Evolutionary conservation across 2,797 vertebrate genomes (phyloP).

Genomic region (Hyperoplus immaculatus): DNA sequence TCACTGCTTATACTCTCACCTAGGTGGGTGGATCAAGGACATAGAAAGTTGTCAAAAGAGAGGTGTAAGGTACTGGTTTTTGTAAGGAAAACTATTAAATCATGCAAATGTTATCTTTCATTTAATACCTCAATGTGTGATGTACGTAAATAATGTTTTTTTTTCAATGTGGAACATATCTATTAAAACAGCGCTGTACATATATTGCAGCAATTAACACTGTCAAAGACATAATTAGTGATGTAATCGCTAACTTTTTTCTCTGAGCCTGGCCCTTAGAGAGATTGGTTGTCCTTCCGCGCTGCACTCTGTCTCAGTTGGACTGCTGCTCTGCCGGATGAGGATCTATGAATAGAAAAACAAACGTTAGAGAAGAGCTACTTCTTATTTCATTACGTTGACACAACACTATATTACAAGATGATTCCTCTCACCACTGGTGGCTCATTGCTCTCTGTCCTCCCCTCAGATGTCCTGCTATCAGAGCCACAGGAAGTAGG

Average conservation of each 20-base stretch:
- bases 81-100: neutral
- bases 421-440: slow-evolving; percentile 86
- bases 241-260: slow-evolving; percentile 89
- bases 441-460: slow-evolving; percentile 84
- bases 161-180: neutral
- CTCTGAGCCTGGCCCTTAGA: slow-evolving; percentile 82
- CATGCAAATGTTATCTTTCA: neutral
- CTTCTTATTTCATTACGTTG: neutral
- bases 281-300: slow-evolving; percentile 80
- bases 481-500: slow-evolving; percentile 87
- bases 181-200: neutral
- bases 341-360: slow-evolving; percentile 80
- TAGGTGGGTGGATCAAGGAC: slow-evolving; percentile 57
- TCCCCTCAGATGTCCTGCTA: slow-evolving; percentile 83
- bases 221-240: neutral
- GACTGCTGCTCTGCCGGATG: slow-evolving; percentile 89
- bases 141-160: neutral
- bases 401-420: neutral
- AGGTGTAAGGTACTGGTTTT: neutral
- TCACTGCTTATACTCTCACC: slow-evolving; percentile 95
- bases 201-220: neutral
- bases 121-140: slow-evolving; percentile 7
- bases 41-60: neutral
- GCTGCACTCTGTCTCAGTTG: slow-evolving; percentile 88
- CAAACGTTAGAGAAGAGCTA: slow-evolving; percentile 6